phyloP scores from a whole-genome alignment of 2,888 invertebrate genomes.

The Melipona beecheii region DNA sequence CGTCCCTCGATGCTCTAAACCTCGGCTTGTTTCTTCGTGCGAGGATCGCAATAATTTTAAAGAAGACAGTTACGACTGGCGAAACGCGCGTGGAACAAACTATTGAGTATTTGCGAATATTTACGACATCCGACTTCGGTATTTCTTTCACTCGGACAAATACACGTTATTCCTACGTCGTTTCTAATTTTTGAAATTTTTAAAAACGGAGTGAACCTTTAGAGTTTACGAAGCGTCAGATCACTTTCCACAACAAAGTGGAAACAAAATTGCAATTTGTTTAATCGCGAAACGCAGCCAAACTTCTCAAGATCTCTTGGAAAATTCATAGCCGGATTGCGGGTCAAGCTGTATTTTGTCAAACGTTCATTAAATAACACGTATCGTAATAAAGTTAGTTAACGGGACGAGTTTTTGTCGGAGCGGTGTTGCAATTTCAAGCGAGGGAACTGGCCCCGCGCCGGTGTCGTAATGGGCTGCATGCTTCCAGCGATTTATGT shows the following conservation, averaged over 20 bases:
- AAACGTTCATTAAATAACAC: constrained; percentile 15
- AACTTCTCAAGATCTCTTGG: too few relatives aligned
- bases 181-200: background rate
- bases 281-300: too few relatives aligned
- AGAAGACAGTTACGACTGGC: constrained; percentile 59
- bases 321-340: background rate
- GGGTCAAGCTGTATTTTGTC: background rate
- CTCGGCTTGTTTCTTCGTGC: constrained; percentile 15
- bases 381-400: background rate
- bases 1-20: constrained; percentile 31
- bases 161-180: background rate
- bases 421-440: constrained; percentile 12
- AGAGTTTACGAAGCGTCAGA: too few relatives aligned
- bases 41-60: constrained; percentile 55
- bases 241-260: too few relatives aligned
- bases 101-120: constrained; percentile 15
- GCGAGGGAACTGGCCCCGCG: background rate
- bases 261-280: too few relatives aligned
- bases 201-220: background rate
- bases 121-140: background rate
- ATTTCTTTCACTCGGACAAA: background rate
- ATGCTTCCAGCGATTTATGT: constrained; percentile 10
- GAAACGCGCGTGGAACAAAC: constrained; percentile 21
- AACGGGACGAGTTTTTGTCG: constrained; percentile 5
- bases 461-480: constrained; percentile 20